Conservation (phyloP, 2,888 invertebrate species). For the Chaetogeoica ovagalla region DNA sequence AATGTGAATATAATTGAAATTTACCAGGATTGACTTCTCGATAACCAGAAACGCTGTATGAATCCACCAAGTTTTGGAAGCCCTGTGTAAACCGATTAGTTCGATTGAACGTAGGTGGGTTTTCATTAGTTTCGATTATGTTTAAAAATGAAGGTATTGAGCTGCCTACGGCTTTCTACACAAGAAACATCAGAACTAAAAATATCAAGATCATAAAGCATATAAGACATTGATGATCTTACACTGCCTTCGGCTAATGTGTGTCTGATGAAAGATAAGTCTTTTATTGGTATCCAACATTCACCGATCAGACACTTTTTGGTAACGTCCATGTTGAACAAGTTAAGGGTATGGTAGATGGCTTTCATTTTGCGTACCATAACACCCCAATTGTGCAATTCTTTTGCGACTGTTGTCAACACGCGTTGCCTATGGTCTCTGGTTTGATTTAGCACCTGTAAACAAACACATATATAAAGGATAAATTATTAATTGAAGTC, state of each 20-base stretch:
- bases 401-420: slow-evolving; percentile 80
- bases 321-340: slow-evolving; percentile 88
- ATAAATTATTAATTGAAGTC: slow-evolving; percentile 4
- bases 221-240: slow-evolving; percentile 58
- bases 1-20: slow-evolving; percentile 29
- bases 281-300: slow-evolving; percentile 80
- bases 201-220: slow-evolving; percentile 7
- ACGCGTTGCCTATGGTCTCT: slow-evolving; percentile 85
- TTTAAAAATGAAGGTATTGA: slow-evolving; percentile 91
- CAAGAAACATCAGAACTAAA: slow-evolving; percentile 6
- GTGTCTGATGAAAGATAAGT: slow-evolving; percentile 73
- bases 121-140: slow-evolving; percentile 77
- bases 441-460: slow-evolving; percentile 80
- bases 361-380: slow-evolving; percentile 89
- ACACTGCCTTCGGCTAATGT: slow-evolving; percentile 82
- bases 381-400: slow-evolving; percentile 84
- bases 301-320: slow-evolving; percentile 89
- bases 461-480: slow-evolving; percentile 1
- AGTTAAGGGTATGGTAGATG: slow-evolving; percentile 89
- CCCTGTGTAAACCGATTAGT: slow-evolving; percentile 91
- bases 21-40: slow-evolving; percentile 87
- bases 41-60: slow-evolving; percentile 91
- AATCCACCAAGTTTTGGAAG: slow-evolving; percentile 90
- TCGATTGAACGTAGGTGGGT: slow-evolving; percentile 88
- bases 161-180: slow-evolving; percentile 74